Conservation (phyloP, 2,888 invertebrate species). For the Lypha dubia region DNA sequence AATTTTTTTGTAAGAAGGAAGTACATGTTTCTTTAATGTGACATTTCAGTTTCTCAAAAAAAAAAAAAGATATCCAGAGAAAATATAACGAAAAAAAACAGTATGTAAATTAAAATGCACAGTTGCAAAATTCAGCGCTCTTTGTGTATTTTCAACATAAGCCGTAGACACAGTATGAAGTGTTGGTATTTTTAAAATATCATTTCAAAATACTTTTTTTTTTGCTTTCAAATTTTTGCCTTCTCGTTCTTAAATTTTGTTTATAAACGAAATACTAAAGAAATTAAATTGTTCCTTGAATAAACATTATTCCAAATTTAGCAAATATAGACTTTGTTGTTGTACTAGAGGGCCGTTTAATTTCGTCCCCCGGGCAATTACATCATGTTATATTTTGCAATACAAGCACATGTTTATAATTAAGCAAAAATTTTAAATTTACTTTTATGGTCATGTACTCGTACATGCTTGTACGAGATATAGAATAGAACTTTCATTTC, state of each 20-base stretch:
- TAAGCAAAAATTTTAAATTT: conserved; percentile 19
- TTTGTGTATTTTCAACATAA: not conserved
- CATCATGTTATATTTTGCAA: conserved; percentile 1
- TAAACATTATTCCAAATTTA: conserved; percentile 36
- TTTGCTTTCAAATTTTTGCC: not conserved
- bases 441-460: conserved; percentile 28
- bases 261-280: not conserved
- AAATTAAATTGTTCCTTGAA: not conserved
- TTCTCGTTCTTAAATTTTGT: not conserved
- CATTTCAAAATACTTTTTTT: not conserved
- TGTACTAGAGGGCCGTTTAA: not conserved
- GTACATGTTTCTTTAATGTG: too few species aligned
- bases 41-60: too few species aligned
- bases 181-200: not conserved
- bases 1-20: too few species aligned
- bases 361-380: conserved; percentile 42
- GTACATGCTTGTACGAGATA: too few species aligned
- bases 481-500: conserved; percentile 41
- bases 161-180: not conserved
- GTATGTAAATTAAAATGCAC: too few species aligned
- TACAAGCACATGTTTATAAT: conserved; percentile 52
- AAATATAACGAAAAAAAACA: too few species aligned
- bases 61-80: too few species aligned
- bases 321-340: conserved; percentile 6
- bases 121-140: too few species aligned